Evolutionary conservation across 2,888 invertebrate genomes (phyloP).

Genomic region (Argyresthia albistria): DNA sequence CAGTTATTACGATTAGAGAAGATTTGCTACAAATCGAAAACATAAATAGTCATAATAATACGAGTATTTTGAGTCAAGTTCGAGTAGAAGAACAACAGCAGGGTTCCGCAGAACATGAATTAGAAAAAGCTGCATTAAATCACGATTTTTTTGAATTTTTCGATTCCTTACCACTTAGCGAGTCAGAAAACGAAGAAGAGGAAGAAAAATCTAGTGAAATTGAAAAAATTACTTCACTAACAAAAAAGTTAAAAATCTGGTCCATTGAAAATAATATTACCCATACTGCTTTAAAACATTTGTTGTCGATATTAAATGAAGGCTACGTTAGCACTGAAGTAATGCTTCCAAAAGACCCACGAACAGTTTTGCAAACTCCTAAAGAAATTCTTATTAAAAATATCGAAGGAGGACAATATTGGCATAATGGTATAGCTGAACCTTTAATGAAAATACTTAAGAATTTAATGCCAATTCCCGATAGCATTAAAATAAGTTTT

Average conservation of each 20-base stretch:
- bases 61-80: conserved; percentile 2
- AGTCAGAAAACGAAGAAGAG: conserved; percentile 1
- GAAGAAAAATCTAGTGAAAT: neutral
- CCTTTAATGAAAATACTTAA: no score
- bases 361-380: conserved; percentile 2
- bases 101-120: neutral
- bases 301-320: conserved; percentile 1
- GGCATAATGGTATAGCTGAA: conserved; percentile 8
- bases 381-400: neutral
- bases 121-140: neutral
- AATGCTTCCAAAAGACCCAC: conserved; percentile 1
- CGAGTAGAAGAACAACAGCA: neutral
- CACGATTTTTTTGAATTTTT: neutral
- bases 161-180: neutral
- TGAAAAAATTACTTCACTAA: conserved; percentile 4
- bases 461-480: no score
- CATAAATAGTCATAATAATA: neutral
- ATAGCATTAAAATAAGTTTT: no score
- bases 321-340: neutral
- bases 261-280: conserved; percentile 5
- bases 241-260: conserved; percentile 5
- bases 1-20: no score
- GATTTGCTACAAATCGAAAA: no score
- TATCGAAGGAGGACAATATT: conserved; percentile 7
- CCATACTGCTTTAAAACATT: conserved; percentile 5